phyloP scores from a whole-genome alignment of 2,113 vertebrate species.

The Oreochromis niloticus region DNA sequence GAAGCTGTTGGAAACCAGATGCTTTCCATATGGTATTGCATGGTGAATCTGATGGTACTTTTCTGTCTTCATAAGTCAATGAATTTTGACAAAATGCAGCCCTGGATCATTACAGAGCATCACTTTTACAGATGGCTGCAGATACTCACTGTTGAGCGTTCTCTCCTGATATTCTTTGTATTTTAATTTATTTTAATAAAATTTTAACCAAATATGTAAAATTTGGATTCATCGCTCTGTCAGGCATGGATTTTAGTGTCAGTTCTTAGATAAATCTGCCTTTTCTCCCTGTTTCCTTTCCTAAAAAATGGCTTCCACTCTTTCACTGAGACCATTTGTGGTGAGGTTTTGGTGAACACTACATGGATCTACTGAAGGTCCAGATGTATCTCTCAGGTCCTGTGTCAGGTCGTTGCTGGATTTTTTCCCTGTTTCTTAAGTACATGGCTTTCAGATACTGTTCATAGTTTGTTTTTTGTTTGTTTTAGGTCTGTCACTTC shows the following conservation, averaged over 20 bases:
- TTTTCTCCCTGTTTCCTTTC: not conserved
- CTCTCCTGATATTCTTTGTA: not conserved
- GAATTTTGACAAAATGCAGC: not conserved
- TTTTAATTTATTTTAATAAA: not conserved
- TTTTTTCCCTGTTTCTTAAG: not conserved
- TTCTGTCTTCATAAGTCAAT: not conserved
- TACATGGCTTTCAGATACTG: not conserved
- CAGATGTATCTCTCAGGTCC: not conserved
- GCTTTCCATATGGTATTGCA: not conserved
- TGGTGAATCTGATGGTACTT: not conserved
- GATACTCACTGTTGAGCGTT: not conserved
- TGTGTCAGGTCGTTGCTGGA: not conserved
- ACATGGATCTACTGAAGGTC: not conserved
- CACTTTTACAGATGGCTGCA: not conserved
- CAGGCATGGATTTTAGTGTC: not conserved
- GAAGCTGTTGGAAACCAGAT: not conserved
- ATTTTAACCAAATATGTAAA: not conserved
- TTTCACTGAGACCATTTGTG: not conserved
- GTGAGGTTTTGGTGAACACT: not conserved
- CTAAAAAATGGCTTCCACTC: not conserved
- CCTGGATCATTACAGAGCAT: not conserved
- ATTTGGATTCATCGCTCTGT: not conserved
- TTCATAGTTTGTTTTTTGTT: not conserved
- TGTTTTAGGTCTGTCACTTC: not conserved
- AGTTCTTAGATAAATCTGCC: not conserved